Evolutionary conservation across 2,888 invertebrate genomes (phyloP).

Genomic region (Nemotelus nigrinus): DNA sequence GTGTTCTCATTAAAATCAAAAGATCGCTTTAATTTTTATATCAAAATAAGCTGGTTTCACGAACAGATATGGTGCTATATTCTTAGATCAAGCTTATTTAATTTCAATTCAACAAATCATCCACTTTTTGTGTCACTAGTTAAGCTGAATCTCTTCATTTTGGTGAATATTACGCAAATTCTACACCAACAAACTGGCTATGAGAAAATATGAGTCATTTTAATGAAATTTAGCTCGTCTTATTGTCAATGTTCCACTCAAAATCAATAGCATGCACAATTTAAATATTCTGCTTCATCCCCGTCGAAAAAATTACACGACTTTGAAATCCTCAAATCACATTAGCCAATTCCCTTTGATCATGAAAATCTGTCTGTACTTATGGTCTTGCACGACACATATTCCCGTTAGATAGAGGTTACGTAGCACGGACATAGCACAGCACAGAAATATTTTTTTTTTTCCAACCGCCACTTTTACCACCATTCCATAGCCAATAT

Average conservation of each 20-base stretch:
- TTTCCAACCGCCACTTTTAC: slow-evolving; percentile 32
- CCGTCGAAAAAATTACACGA: not conserved
- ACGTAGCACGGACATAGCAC: slow-evolving; percentile 11
- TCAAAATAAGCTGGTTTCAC: too few species aligned
- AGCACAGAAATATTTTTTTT: slow-evolving; percentile 17
- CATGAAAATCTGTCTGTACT: slow-evolving; percentile 34
- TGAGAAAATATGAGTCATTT: too few species aligned
- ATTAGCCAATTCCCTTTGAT: slow-evolving; percentile 40
- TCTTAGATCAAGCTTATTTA: too few species aligned
- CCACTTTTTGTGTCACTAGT: too few species aligned
- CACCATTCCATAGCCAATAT: slow-evolving; percentile 19
- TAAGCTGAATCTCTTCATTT: too few species aligned
- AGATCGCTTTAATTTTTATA: too few species aligned
- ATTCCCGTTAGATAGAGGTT: slow-evolving; percentile 8
- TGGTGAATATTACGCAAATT: too few species aligned
- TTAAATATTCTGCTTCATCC: not conserved
- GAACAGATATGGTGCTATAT: too few species aligned
- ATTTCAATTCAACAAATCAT: too few species aligned
- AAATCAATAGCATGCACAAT: slow-evolving; percentile 1
- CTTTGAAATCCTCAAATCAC: slow-evolving; percentile 31
- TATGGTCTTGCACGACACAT: slow-evolving; percentile 22
- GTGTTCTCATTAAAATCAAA: too few species aligned
- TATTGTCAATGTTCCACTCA: not conserved
- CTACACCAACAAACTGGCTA: too few species aligned
- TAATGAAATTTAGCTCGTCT: too few species aligned